Percentiles rank a stretch among this genome's conserved stretches.
Evolutionary conservation across 2,888 invertebrate species (phyloP).

Genomic region (Adelphocoris suturalis): DNA sequence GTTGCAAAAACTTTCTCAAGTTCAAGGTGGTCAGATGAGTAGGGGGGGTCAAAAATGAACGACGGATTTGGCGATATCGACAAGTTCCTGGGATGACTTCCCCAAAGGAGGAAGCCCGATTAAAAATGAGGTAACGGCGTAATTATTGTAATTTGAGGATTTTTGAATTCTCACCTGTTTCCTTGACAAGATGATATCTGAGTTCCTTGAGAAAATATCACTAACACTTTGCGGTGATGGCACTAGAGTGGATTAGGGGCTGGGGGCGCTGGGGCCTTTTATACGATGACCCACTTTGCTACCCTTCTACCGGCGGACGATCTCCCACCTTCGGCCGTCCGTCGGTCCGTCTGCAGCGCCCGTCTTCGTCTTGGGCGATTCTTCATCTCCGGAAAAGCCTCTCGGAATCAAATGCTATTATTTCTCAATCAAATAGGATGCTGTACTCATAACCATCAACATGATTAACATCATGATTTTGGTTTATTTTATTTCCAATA

Average conservation of each 20-base stretch:
- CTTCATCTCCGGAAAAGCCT: not conserved
- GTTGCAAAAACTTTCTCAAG: slow-evolving; percentile 12
- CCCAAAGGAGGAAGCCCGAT: not conserved
- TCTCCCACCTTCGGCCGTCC: slow-evolving; percentile 36
- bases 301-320: slow-evolving; percentile 56
- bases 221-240: slow-evolving; percentile 62
- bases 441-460: too few species aligned
- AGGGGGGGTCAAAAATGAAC: not conserved
- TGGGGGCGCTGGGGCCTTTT: slow-evolving; percentile 64
- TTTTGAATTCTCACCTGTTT: slow-evolving; percentile 39
- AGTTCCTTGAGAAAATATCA: slow-evolving; percentile 50
- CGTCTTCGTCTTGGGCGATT: not conserved
- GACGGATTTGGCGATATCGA: not conserved
- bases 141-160: not conserved
- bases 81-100: not conserved
- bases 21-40: not conserved
- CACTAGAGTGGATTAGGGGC: slow-evolving; percentile 72
- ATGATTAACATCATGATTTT: too few species aligned
- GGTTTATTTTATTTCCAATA: too few species aligned
- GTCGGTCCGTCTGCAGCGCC: not conserved
- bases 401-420: too few species aligned
- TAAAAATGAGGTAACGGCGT: slow-evolving; percentile 12
- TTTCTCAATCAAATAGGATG: too few species aligned
- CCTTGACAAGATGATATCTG: not conserved
- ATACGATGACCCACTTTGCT: slow-evolving; percentile 72